Evolutionary conservation across 2,888 invertebrate species (phyloP).

Genomic region (Dicyrtoma fusca): DNA sequence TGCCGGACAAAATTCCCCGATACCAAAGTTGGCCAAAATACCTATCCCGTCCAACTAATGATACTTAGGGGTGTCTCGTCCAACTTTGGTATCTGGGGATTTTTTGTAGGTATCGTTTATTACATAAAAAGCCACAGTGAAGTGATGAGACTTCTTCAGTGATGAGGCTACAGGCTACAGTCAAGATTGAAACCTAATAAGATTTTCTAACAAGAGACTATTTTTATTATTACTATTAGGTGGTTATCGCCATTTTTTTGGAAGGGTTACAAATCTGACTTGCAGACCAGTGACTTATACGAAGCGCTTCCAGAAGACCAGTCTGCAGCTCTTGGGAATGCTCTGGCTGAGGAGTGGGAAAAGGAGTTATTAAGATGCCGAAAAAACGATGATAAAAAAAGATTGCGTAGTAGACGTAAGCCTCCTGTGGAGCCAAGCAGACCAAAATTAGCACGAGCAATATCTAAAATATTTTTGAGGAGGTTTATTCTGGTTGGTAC

Average conservation of each 20-base stretch:
- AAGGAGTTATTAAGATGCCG: conserved; percentile 43
- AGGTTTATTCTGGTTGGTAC: conserved; percentile 59
- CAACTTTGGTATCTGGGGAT: too few relatives aligned
- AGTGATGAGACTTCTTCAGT: too few relatives aligned
- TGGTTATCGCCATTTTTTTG: conserved; percentile 79
- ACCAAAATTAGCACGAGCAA: conserved; percentile 59
- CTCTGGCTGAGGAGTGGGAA: conserved; percentile 62
- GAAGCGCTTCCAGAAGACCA: conserved; percentile 71
- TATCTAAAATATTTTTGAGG: conserved; percentile 59
- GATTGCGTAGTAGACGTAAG: background rate
- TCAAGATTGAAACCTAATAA: too few relatives aligned
- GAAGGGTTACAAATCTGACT: conserved; percentile 71
- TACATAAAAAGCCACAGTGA: too few relatives aligned
- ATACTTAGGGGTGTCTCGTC: too few relatives aligned
- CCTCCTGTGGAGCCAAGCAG: conserved; percentile 19
- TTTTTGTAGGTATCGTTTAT: too few relatives aligned
- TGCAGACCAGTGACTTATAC: conserved; percentile 75
- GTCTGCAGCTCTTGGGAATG: conserved; percentile 71
- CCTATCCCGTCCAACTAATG: too few relatives aligned
- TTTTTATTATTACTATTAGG: too few relatives aligned
- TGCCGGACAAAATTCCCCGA: too few relatives aligned
- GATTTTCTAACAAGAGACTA: too few relatives aligned
- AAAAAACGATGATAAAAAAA: background rate
- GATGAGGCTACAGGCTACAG: too few relatives aligned
- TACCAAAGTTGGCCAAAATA: too few relatives aligned